A percentile compares a stretch with the other conserved stretches of the same genome.
phyloP scores from a whole-genome alignment of 1,140 invertebrate genomes.

The Ruditapes philippinarum region DNA sequence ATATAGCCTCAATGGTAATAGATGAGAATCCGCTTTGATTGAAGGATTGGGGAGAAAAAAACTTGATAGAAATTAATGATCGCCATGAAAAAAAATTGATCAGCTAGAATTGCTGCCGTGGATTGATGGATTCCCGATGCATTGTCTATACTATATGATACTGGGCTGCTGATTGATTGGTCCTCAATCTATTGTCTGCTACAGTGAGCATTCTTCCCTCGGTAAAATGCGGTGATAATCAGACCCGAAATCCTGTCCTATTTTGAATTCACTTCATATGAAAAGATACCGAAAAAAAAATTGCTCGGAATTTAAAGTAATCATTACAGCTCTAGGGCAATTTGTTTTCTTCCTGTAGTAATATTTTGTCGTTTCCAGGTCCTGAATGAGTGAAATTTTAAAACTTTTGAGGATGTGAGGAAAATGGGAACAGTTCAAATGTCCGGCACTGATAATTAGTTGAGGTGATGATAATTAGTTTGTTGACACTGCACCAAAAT shows the following conservation, averaged over 20 bases:
- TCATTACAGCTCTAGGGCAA: too few species aligned
- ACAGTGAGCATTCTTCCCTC: not conserved
- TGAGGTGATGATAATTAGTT: too few species aligned
- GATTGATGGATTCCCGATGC: constrained; percentile 25
- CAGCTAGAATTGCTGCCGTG: not conserved
- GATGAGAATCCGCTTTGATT: not conserved
- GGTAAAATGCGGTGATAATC: not conserved
- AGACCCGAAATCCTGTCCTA: not conserved
- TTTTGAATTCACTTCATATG: too few species aligned
- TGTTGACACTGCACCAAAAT: too few species aligned
- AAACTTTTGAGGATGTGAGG: too few species aligned
- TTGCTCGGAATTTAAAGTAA: too few species aligned
- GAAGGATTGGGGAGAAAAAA: constrained; percentile 6
- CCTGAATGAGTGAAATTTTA: not conserved
- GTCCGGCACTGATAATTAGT: too few species aligned
- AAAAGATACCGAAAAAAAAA: too few species aligned
- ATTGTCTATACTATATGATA: constrained; percentile 12
- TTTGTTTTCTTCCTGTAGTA: too few species aligned
- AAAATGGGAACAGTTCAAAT: too few species aligned
- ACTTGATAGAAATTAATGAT: not conserved
- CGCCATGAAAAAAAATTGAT: not conserved
- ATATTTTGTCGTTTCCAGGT: too few species aligned
- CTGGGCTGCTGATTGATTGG: not conserved
- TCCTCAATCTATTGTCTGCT: not conserved
- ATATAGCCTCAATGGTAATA: too few species aligned